Evolutionary conservation across 2,113 vertebrate species (phyloP), one percentile per base, ranked within the genome.

Genomic region (Crotophaga sulcirostris): DNA sequence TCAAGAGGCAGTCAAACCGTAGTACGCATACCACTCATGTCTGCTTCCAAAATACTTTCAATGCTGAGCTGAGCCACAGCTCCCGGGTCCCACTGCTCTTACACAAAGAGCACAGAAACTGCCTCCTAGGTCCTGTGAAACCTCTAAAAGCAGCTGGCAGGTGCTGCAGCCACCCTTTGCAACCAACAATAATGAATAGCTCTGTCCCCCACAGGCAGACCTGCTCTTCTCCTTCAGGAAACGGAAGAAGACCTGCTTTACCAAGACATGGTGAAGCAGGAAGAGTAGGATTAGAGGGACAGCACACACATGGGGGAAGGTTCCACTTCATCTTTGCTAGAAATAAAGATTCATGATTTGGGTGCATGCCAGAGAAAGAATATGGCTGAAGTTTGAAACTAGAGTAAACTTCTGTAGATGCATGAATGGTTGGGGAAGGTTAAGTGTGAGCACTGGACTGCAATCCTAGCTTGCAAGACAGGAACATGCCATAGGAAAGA

Each of bases 21-120:
- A 83, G 19, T 8, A 13, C 24, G 62, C 5, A 19, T 0, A 5
- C 5, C 31, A 52, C n/a, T 69, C 16, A 14, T 0, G 2, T 21
- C 44, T 72, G 40, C 38, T 73, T 51, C 14, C 15, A 33, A 9
- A 5, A 1, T 36, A 52, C 9, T 7, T 26, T 51, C 23, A 54
- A 38, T 26, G 25, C 26, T 21, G 13, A 64, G 75, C 29, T 11
- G 15, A 73, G 45, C 7, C 36, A 73, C 23, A 62, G 68, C 10
- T 89, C 26, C 45, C 40, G 11, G 1, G 16, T 74, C 56, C 89
- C 60, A 34, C 15, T 63, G 51, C 10, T 87, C 31, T 59, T 42
- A 25, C 0, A 29, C 24, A 81, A 15, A 3, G 18, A 83, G 51
- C 18, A 69, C 8, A 72, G 19, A 23, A 40, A 29, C 11, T 17